A percentile compares a stretch with the other conserved stretches of the same genome.
Conservation (phyloP, 1,140 invertebrate genomes). For the Campoletis sonorensis region DNA sequence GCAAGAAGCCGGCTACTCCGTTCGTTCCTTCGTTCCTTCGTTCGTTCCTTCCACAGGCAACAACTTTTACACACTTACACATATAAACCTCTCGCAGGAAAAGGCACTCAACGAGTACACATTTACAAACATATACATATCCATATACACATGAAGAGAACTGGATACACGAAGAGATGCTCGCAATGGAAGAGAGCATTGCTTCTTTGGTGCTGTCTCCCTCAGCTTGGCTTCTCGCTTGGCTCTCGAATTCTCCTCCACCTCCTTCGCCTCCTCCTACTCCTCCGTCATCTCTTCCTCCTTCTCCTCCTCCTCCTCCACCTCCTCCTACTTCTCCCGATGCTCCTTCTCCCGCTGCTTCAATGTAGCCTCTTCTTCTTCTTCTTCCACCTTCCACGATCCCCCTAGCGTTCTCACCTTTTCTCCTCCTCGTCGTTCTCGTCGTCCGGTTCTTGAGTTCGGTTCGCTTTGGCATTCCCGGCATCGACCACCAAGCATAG, state of each 20-base stretch:
- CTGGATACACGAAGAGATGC: neutral
- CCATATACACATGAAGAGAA: constrained; percentile 25
- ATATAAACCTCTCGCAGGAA: neutral
- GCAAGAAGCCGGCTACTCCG: constrained; percentile 40
- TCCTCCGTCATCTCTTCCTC: constrained; percentile 47
- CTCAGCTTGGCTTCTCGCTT: constrained; percentile 35
- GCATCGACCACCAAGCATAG: constrained; percentile 14
- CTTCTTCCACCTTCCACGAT: constrained; percentile 35
- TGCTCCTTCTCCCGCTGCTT: constrained; percentile 17
- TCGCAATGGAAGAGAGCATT: constrained; percentile 39
- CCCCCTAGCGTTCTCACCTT: constrained; percentile 42
- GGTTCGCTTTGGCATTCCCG: constrained; percentile 36
- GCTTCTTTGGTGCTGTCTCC: constrained; percentile 27
- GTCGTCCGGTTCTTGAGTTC: constrained; percentile 38
- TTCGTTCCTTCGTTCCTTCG: constrained; percentile 29
- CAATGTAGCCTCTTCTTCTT: constrained; percentile 11
- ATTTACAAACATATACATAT: constrained; percentile 3
- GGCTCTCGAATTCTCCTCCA: constrained; percentile 58
- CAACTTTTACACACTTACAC: constrained; percentile 10
- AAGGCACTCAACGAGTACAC: neutral
- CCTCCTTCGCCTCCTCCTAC: constrained; percentile 48
- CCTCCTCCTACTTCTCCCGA: neutral
- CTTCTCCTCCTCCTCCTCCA: constrained; percentile 53
- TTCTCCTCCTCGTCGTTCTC: constrained; percentile 47
- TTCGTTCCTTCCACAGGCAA: constrained; percentile 45